A percentile compares a stretch with the other conserved stretches of the same genome.
phyloP scores from a whole-genome alignment of 2,113 vertebrate genomes.

The Coreoperca whiteheadi region DNA sequence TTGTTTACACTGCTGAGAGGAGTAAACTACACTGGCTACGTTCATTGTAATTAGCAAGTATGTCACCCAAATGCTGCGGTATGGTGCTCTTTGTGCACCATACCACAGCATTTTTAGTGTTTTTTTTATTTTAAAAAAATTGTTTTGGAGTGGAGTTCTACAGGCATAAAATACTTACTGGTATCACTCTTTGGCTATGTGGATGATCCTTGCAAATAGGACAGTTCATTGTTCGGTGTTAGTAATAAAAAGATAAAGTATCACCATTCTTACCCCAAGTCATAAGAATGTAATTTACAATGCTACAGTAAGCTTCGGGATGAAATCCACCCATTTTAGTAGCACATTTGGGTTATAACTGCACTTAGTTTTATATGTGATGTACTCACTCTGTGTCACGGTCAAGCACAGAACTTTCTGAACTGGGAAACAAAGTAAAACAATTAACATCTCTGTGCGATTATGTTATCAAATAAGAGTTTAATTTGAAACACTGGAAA shows the following conservation, averaged over 20 bases:
- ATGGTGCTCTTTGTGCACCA: not conserved
- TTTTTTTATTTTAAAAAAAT: not conserved
- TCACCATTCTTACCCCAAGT: not conserved
- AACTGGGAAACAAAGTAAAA: not conserved
- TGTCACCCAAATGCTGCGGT: not conserved
- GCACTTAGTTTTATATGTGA: not conserved
- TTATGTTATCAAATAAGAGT: conserved; percentile 2
- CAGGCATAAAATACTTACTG: not conserved
- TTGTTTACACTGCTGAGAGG: not conserved
- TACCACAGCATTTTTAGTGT: too few relatives aligned
- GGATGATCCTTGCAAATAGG: not conserved
- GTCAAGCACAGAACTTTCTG: not conserved
- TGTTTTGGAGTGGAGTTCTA: not conserved
- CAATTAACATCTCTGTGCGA: not conserved
- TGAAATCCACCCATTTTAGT: not conserved
- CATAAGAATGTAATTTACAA: not conserved
- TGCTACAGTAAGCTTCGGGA: not conserved
- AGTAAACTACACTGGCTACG: not conserved
- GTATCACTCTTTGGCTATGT: not conserved
- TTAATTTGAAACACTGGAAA: conserved; percentile 19
- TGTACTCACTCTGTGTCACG: not conserved
- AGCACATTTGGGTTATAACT: not conserved
- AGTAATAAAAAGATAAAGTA: not conserved
- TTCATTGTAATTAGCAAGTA: not conserved
- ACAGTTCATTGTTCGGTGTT: not conserved